A percentile compares a stretch with the other conserved stretches of the same genome.
Conservation (phyloP, 2,888 invertebrate genomes). For the Ariolimax columbianus region DNA sequence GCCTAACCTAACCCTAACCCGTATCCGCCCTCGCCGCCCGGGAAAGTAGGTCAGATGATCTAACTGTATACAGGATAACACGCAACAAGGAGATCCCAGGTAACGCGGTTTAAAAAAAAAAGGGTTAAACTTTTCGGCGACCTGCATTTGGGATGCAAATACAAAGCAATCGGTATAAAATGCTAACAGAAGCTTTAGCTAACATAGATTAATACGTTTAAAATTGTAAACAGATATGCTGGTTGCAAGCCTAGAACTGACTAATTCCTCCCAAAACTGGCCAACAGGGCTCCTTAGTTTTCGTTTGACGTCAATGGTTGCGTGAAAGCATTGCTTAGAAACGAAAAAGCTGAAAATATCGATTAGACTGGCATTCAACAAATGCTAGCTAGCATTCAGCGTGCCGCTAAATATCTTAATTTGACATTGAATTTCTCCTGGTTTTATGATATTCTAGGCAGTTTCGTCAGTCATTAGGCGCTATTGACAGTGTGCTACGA, state of each 20-base stretch:
- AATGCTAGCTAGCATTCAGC: slow-evolving; percentile 5
- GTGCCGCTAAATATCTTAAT: not conserved
- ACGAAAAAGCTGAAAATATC: slow-evolving; percentile 23
- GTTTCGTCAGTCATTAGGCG: not conserved
- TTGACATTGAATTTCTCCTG: not conserved
- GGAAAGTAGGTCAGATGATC: slow-evolving; percentile 47
- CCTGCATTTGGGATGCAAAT: not conserved
- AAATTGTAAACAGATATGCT: not conserved
- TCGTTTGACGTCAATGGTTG: slow-evolving; percentile 39
- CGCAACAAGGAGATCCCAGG: no score
- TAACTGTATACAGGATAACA: not conserved
- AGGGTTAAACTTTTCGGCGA: no score
- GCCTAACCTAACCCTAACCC: slow-evolving; percentile 42
- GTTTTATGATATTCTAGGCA: not conserved
- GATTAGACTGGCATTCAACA: slow-evolving; percentile 11
- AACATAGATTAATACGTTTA: not conserved
- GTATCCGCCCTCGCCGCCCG: slow-evolving; percentile 50
- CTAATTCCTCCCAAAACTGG: not conserved
- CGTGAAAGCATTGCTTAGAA: slow-evolving; percentile 44
- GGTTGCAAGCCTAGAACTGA: not conserved
- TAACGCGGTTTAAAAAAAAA: no score
- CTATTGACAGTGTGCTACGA: slow-evolving; percentile 1
- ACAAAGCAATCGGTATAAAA: not conserved
- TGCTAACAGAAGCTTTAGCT: not conserved
- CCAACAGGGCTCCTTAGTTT: slow-evolving; percentile 29